phyloP scores from a whole-genome alignment of 2,888 invertebrate genomes.

The Morpho achilles region DNA sequence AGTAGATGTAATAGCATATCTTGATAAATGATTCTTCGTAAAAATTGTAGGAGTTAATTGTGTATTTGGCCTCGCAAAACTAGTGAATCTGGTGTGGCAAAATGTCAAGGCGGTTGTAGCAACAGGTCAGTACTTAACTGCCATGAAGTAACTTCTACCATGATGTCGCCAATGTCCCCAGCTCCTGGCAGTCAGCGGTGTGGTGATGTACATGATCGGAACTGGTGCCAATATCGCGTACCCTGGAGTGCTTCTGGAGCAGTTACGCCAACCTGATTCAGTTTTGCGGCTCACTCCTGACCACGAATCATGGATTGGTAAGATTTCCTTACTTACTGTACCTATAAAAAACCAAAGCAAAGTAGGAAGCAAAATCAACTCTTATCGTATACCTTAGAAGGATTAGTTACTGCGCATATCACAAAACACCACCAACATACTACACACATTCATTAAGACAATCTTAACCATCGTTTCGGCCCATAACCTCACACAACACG shows the following conservation, averaged over 20 bases:
- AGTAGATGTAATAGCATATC: too few species aligned
- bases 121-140: background rate
- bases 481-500: too few species aligned
- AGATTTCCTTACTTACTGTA: conserved; percentile 15
- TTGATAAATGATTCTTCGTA: too few species aligned
- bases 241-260: conserved; percentile 64
- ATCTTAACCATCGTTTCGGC: too few species aligned
- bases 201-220: conserved; percentile 71
- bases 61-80: too few species aligned
- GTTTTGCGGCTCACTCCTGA: conserved; percentile 51
- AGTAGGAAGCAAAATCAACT: too few species aligned
- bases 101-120: background rate
- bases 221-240: conserved; percentile 70
- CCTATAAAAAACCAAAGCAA: background rate
- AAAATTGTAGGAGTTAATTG: too few species aligned
- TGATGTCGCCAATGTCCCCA: conserved; percentile 21
- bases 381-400: too few species aligned
- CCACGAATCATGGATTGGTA: conserved; percentile 72
- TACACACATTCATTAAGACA: too few species aligned
- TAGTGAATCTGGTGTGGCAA: background rate
- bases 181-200: conserved; percentile 63
- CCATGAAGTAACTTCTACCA: background rate
- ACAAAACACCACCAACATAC: too few species aligned
- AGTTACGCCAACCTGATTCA: conserved; percentile 53
- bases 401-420: too few species aligned